Conservation (phyloP, 1,140 invertebrate genomes). For the Epicauta chinensis region DNA sequence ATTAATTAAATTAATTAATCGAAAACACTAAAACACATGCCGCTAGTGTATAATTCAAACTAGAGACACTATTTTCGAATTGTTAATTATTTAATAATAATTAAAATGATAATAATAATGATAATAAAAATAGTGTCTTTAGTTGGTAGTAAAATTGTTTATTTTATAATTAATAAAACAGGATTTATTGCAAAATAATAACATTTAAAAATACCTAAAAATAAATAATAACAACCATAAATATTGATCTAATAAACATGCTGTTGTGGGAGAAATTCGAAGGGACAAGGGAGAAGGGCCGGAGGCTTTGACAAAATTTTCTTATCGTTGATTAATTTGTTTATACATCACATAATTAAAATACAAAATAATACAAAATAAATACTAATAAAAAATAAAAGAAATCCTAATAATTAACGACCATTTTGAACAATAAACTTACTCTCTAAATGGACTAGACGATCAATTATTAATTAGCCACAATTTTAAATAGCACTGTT, state of each 20-base stretch:
- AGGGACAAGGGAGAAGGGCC: too few relatives aligned
- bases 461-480: conserved; percentile 5
- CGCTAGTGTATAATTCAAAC: too few relatives aligned
- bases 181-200: conserved; percentile 29
- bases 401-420: conserved; percentile 11
- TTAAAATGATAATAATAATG: too few relatives aligned
- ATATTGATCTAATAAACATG: conserved; percentile 35
- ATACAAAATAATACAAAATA: conserved; percentile 18
- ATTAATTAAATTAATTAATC: too few relatives aligned
- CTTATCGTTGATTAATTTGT: conserved; percentile 1
- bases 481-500: conserved; percentile 15
- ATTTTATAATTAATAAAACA: conserved; percentile 10
- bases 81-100: too few relatives aligned
- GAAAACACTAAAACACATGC: too few relatives aligned
- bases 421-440: conserved; percentile 25
- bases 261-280: conserved; percentile 19
- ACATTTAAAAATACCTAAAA: conserved; percentile 33
- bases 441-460: conserved; percentile 27
- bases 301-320: too few relatives aligned
- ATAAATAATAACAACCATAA: conserved; percentile 39
- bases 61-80: too few relatives aligned
- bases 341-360: conserved; percentile 23
- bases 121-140: too few relatives aligned
- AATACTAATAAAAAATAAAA: conserved; percentile 16
- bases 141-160: too few relatives aligned